phyloP scores from a whole-genome alignment of 2,113 vertebrate species.

The Vulpes ferrilata region DNA sequence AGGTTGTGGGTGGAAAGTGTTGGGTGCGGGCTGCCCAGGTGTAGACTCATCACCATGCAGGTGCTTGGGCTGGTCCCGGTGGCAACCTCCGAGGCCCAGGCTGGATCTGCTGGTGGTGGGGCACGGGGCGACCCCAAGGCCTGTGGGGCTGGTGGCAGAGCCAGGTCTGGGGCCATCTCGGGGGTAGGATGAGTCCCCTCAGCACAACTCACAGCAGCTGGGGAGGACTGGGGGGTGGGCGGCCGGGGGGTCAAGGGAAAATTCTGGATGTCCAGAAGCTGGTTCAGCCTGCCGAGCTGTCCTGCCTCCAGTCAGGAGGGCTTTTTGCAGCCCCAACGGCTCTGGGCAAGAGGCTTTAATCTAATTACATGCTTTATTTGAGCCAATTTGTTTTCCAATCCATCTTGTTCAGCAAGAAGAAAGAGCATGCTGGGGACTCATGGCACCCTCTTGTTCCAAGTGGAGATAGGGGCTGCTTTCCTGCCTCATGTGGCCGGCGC shows the following conservation, averaged over 20 bases:
- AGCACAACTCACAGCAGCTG: neutral
- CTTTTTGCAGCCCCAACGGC: constrained; percentile 84
- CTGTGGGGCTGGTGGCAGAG: neutral
- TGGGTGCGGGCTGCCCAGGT: neutral
- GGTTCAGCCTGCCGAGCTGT: constrained; percentile 46
- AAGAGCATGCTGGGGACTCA: constrained; percentile 90
- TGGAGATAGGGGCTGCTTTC: constrained; percentile 85
- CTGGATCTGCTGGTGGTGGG: neutral
- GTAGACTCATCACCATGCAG: rapidly evolving
- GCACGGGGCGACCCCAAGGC: neutral
- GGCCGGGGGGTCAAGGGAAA: neutral
- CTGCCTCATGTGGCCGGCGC: constrained; percentile 63
- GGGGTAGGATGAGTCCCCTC: neutral
- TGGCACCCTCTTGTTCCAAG: constrained; percentile 91
- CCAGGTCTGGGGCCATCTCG: neutral
- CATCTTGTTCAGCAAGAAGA: constrained; percentile 93
- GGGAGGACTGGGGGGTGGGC: neutral
- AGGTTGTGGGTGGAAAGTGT: neutral
- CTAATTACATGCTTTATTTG: constrained; percentile 99
- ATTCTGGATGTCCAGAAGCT: constrained; percentile 52
- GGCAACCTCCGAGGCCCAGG: neutral
- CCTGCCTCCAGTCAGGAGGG: constrained; percentile 46
- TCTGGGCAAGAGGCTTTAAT: constrained; percentile 93
- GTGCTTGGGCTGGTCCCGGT: neutral
- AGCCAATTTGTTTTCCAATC: constrained; percentile 98